These are phyloP conservation scores for Goniozus legneri DNA, from an alignment of 1,140 invertebrate genomes.

Conservation along the genomic window DNA sequence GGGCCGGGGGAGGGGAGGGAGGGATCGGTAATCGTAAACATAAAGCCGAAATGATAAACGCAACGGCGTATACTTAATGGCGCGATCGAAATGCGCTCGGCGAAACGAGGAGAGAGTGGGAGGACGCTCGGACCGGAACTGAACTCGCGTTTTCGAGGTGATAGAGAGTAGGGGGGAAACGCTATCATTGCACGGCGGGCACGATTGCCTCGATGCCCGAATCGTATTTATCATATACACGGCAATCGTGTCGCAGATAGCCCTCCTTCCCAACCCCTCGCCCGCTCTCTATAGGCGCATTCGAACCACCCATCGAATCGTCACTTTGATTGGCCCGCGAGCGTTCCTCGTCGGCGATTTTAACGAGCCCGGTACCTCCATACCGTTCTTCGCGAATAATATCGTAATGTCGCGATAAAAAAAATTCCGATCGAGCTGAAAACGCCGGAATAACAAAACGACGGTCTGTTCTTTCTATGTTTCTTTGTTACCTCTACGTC, in stretches of 20 bases:
- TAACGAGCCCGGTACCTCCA: no score
- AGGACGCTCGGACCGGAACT: no score
- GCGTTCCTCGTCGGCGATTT: conserved; percentile 27
- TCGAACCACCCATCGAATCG: no score
- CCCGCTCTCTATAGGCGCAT: background rate
- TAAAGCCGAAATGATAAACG: conserved; percentile 31
- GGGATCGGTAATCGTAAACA: conserved; percentile 17
- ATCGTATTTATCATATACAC: conserved; percentile 29
- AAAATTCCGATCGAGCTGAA: no score
- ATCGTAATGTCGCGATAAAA: no score
- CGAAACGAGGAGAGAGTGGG: background rate
- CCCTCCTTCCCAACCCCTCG: background rate
- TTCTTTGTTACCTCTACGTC: no score
- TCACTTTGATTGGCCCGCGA: conserved; percentile 30
- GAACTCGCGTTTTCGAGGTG: conserved; percentile 19
- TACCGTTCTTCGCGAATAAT: no score
- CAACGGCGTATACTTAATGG: conserved; percentile 27
- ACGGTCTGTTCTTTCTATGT: no score
- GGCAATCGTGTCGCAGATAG: conserved; percentile 16
- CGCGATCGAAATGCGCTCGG: conserved; percentile 9
- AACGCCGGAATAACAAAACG: no score
- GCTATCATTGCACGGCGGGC: no score
- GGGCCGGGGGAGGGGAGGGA: background rate
- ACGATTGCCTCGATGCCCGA: conserved; percentile 19
- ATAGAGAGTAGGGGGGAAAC: conserved; percentile 12